A percentile compares a stretch with the other conserved stretches of the same genome.
Evolutionary conservation across 2,888 invertebrate species (phyloP).

Genomic region (Helleia helle): DNA sequence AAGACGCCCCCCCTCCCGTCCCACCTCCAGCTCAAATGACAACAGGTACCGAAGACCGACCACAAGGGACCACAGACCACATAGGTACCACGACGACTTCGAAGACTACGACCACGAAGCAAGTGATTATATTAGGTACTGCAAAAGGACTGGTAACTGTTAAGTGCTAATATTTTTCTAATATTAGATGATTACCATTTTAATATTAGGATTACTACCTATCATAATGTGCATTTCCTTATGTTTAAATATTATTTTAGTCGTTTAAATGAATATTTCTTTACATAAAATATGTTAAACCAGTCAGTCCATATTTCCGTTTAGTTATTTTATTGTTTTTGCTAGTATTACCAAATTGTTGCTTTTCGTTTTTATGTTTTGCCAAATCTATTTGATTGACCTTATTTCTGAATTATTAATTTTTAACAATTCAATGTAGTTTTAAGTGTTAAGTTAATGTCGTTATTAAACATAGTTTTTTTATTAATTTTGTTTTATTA

Average conservation of each 20-base stretch:
- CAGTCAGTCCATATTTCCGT: too few relatives aligned
- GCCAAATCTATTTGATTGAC: too few relatives aligned
- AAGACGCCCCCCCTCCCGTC: constrained; percentile 40
- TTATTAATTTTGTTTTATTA: not conserved
- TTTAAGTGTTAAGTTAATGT: not conserved
- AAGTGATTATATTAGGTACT: constrained; percentile 37
- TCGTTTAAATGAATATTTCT: too few relatives aligned
- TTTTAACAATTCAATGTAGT: not conserved
- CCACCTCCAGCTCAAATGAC: constrained; percentile 25
- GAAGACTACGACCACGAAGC: constrained; percentile 38
- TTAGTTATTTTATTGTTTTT: too few relatives aligned
- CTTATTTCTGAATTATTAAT: too few relatives aligned
- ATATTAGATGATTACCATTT: not conserved
- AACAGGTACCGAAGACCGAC: constrained; percentile 24
- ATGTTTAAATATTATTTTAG: too few relatives aligned
- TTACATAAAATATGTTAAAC: too few relatives aligned
- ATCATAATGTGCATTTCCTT: too few relatives aligned
- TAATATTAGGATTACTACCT: too few relatives aligned
- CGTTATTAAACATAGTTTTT: constrained; percentile 3
- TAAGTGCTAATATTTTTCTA: constrained; percentile 19
- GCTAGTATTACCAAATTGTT: too few relatives aligned
- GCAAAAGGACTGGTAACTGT: constrained; percentile 47
- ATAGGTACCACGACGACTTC: constrained; percentile 28
- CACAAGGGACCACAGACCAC: constrained; percentile 20
- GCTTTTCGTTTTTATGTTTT: too few relatives aligned